phyloP scores from a whole-genome alignment of 37 sponge, comb jelly and placozoan species.

The Axinella damicornis region DNA sequence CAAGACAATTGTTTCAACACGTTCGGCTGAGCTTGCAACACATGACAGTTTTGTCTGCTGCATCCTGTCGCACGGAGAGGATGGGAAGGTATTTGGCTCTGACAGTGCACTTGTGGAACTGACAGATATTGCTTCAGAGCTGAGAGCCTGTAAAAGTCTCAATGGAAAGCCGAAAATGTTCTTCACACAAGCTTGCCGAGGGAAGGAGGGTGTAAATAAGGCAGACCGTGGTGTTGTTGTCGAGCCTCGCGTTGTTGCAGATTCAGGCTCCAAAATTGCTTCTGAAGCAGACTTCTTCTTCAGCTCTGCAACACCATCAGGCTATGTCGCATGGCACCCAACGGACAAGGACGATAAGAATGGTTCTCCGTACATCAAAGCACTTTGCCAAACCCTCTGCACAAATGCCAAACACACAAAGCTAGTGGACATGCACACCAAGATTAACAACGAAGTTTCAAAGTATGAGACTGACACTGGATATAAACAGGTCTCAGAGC shows the following conservation, averaged over 20 bases:
- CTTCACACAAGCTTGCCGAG: conserved; percentile 92
- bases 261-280: conserved; percentile 37
- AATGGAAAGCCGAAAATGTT: conserved; percentile 86
- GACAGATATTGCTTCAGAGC: conserved; percentile 26
- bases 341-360: conserved; percentile 6
- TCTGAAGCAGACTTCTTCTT: conserved; percentile 63
- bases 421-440: conserved; percentile 29
- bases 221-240: conserved; percentile 8
- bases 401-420: background rate
- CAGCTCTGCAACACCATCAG: conserved; percentile 45
- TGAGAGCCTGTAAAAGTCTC: conserved; percentile 48
- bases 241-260: conserved; percentile 1
- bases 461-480: background rate
- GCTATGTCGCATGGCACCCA: conserved; percentile 21
- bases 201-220: conserved; percentile 29
- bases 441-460: background rate
- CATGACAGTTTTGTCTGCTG: conserved; percentile 90
- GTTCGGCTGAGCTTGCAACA: conserved; percentile 23
- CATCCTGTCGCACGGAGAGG: conserved; percentile 87
- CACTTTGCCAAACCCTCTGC: conserved; percentile 35
- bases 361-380: conserved; percentile 60
- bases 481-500: background rate
- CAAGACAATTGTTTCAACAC: conserved; percentile 33
- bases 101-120: conserved; percentile 65
- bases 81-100: conserved; percentile 69